Conservation (phyloP, 2,113 vertebrate genomes). For the Chaenocephalus aceratus region DNA sequence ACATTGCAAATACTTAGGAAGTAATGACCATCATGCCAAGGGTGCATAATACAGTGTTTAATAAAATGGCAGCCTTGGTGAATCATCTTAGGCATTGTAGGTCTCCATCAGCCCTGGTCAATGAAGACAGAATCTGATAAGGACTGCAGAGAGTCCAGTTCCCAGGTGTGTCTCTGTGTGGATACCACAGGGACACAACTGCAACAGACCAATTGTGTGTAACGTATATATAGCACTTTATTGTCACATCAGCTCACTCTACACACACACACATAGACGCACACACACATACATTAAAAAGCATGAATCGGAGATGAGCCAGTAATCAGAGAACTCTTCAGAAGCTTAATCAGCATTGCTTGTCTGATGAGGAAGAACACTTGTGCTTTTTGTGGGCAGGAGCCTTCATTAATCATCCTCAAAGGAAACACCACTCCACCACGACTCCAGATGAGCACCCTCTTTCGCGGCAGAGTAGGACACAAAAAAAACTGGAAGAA, state of each 20-base stretch:
- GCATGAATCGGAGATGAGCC: slow-evolving; percentile 51
- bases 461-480: not conserved
- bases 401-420: slow-evolving; percentile 82
- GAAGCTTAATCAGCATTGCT: slow-evolving; percentile 77
- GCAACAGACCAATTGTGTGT: slow-evolving; percentile 64
- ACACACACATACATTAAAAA: slow-evolving; percentile 28
- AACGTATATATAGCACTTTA: slow-evolving; percentile 65
- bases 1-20: not conserved
- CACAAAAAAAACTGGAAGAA: slow-evolving; percentile 1
- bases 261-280: slow-evolving; percentile 19
- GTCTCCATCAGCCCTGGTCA: not conserved
- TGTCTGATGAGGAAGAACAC: slow-evolving; percentile 81
- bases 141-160: slow-evolving; percentile 39
- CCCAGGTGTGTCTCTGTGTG: slow-evolving; percentile 54
- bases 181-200: slow-evolving; percentile 74
- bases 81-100: not conserved
- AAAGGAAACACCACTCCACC: slow-evolving; percentile 72
- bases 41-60: slow-evolving; percentile 6
- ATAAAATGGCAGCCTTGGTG: slow-evolving; percentile 3
- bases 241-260: too few relatives aligned
- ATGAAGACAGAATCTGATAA: slow-evolving; percentile 29
- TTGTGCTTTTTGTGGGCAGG: slow-evolving; percentile 71
- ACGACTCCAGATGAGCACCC: slow-evolving; percentile 67
- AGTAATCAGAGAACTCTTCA: slow-evolving; percentile 79
- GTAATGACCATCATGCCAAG: not conserved